Base-by-base conservation (phyloP, 2,888 invertebrate species). In the Pheosia gnoma region DNA sequence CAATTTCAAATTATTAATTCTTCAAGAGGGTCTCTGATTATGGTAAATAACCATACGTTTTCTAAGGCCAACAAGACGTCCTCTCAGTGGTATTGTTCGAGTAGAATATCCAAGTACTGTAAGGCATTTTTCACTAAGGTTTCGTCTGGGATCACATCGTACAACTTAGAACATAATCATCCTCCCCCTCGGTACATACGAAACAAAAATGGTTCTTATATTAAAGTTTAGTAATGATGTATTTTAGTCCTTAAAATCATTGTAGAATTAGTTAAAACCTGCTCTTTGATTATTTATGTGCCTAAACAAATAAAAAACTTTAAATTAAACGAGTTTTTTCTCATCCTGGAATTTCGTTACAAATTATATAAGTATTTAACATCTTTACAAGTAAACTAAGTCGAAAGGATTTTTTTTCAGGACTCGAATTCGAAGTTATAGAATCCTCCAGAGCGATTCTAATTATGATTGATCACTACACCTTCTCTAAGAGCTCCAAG, bases 61-160 rank as follows among this genome's bases (percentile, higher is more conserved):
- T 57, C 65, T 0, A 62, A 49, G 47, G 59, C 47, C 2, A 65
- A 68, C 39, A 64, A 61, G 37, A 37, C 0, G 5, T 68, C 66
- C 1, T 61, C 9, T 0, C 54, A 57, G 11, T 71, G 72, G 57
- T 67, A 67, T 10, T 80, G 78, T 57, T 78, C 77, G 5, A 75
- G 72, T 53, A 76, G 68, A 58, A 9, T 55, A n/a, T 71, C 75
- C 0, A 70, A 58, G 11, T 39, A 65, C 0, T 74, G 76, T 53
- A 58, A 51, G n/a, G 70, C 76, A 1, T 66, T 52, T 60, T 5
- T 73, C 7, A 59, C 53, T 6, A 61, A 67, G 9, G 58, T 25
- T 13, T 8, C 13, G 13, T 37, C 25, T 7, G 39, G n/a, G 6
- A 10, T 68, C 7, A 49, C 56, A 52, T 13, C 62, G 6, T 25